Base-by-base conservation (phyloP, 1,140 invertebrate species). In the Leptinotarsa defecta region DNA sequence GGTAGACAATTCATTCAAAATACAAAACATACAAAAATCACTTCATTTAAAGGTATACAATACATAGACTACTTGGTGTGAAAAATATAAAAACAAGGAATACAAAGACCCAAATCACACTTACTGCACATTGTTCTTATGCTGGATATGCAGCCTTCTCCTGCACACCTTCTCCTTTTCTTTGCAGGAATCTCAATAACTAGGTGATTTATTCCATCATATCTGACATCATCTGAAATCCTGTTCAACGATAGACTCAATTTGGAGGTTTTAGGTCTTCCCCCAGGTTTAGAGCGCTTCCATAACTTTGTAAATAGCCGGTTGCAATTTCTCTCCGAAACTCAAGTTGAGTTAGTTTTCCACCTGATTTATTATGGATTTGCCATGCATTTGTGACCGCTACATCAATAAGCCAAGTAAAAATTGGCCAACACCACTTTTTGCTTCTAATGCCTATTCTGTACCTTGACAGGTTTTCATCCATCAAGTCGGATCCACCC, bases 401-500 rank as follows among this genome's bases (percentile, higher is more conserved):
- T 72, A 80, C 80, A 79, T 83, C 81, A 34, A 84, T 20, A 17
- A 81, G 73, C 75, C 79, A 81, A 61, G 82, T 80, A 67, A 84
- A 78, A 62, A 84, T 70, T 3, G 79, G 78, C 81, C 81, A 85
- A 74, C 82, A 85, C 84, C 83, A 85, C 77, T 83, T 85, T 76
- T 84, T 83, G 24, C 77, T 72, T 3, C 82, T 52, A 64, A 85
- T 84, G 4, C 49, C 34, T 52, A 85, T 79, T 68, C 84, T 73
- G 75, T 85, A 83, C 22, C 72, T 71, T 15, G 76, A 71, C 19
- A 85, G 75, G 81, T 84, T 84, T 80, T 84, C 77, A 65, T 86
- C 83, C 74, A 84, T 82, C 48, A 77, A 69, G 65, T 86, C 85
- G 8, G 81, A 79, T 2, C 84, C 81, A 11, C 81, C 82, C 82